These are phyloP conservation scores for Lepilemur septentrionalis DNA, from an alignment of 2,797 vertebrate genomes.

Conservation along the genomic window DNA sequence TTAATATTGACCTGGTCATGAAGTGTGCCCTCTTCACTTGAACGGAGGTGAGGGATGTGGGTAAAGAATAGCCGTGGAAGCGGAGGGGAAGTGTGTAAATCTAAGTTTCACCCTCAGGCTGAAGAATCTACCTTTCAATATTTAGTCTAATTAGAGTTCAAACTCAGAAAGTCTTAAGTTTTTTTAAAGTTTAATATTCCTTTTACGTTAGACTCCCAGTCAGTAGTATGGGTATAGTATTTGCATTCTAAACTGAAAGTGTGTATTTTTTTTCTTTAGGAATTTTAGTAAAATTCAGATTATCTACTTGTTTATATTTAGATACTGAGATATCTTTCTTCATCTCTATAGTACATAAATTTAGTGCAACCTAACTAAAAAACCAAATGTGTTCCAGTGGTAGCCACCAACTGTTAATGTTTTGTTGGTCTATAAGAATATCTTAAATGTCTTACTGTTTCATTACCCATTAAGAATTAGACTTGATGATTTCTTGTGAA, in stretches of 20 bases:
- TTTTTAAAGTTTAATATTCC: neutral
- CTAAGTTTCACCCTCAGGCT: neutral
- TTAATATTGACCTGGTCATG: neutral
- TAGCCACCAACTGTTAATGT: constrained; percentile 63
- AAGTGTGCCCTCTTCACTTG: neutral
- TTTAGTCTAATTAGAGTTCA: neutral
- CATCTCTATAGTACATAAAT: neutral
- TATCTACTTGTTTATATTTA: neutral
- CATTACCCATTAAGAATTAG: constrained; percentile 34
- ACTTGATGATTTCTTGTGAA: constrained; percentile 60
- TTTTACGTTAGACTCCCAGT: neutral
- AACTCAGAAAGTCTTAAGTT: neutral
- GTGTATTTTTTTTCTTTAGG: neutral
- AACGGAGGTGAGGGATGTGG: neutral
- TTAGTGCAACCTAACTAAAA: constrained; percentile 60
- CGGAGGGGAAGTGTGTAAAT: neutral
- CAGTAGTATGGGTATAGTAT: neutral
- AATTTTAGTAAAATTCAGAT: neutral
- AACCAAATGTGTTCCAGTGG: constrained; percentile 47
- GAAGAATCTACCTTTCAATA: neutral
- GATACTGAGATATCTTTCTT: neutral
- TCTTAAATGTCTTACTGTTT: constrained; percentile 51
- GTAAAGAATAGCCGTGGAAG: neutral
- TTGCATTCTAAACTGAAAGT: neutral
- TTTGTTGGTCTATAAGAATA: constrained; percentile 66